phyloP scores from a whole-genome alignment of 2,113 vertebrate species.

The Oceanites oceanicus region DNA sequence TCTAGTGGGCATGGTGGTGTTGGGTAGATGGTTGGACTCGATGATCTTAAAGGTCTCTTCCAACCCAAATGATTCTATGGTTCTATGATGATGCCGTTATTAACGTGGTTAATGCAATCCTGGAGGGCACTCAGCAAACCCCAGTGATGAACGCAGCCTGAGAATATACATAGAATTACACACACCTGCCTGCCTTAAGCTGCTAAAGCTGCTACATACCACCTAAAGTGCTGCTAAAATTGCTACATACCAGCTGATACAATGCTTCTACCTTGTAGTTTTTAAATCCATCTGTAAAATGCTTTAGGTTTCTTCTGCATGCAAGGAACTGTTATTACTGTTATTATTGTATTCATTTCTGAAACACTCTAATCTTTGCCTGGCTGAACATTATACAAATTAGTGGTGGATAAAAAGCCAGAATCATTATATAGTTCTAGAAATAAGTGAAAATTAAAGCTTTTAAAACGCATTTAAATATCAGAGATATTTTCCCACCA shows the following conservation, averaged over 20 bases:
- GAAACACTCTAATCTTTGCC: not conserved
- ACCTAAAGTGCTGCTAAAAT: not conserved
- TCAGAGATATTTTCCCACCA: not conserved
- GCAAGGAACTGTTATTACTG: not conserved
- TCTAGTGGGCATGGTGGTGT: too few relatives aligned
- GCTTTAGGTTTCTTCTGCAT: not conserved
- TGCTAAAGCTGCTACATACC: not conserved
- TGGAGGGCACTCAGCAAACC: not conserved
- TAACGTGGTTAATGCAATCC: not conserved
- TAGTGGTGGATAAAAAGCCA: not conserved
- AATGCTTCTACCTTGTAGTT: not conserved
- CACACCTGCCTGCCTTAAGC: too few relatives aligned
- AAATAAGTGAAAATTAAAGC: not conserved
- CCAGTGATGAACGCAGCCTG: too few relatives aligned
- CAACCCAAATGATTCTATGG: too few relatives aligned
- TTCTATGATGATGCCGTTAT: fast-evolving
- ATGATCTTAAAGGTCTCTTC: too few relatives aligned
- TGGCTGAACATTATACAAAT: not conserved
- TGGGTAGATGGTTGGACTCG: too few relatives aligned
- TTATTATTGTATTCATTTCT: not conserved
- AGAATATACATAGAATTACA: fast-evolving
- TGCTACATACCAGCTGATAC: not conserved
- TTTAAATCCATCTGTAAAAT: not conserved
- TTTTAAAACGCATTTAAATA: not conserved
- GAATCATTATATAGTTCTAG: not conserved